phyloP scores from a whole-genome alignment of 2,113 vertebrate species.

The Sinocyclocheilus anshuiensis region DNA sequence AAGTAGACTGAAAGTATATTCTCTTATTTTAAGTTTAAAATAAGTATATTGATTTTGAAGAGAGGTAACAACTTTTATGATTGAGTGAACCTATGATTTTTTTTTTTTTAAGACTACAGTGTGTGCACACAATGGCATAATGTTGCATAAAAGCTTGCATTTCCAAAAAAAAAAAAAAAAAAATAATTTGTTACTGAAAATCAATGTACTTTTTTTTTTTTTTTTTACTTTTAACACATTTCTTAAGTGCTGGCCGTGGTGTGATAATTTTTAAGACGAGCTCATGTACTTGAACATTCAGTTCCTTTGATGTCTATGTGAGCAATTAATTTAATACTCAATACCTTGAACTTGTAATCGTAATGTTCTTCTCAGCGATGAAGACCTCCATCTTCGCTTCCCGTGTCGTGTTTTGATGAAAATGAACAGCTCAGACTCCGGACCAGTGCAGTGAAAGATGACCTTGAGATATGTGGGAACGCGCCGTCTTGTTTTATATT shows the following conservation, averaged over 20 bases:
- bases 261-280: neutral
- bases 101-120: too few relatives aligned
- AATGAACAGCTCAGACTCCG: constrained; percentile 50
- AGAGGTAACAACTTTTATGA: too few relatives aligned
- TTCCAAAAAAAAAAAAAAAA: too few relatives aligned
- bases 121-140: too few relatives aligned
- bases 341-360: neutral
- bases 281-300: too few relatives aligned
- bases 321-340: neutral
- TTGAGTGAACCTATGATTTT: too few relatives aligned
- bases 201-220: neutral
- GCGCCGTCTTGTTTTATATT: constrained; percentile 61
- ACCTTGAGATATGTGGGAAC: constrained; percentile 61
- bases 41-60: too few relatives aligned
- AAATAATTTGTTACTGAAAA: neutral
- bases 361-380: neutral
- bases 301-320: neutral
- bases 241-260: neutral
- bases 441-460: constrained; percentile 53
- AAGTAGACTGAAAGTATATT: too few relatives aligned
- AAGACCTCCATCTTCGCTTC: constrained; percentile 3
- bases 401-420: constrained; percentile 51
- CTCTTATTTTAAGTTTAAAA: too few relatives aligned
- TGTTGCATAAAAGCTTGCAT: too few relatives aligned
- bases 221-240: neutral